phyloP scores from a whole-genome alignment of 2,113 vertebrate genomes.

The Cyprinodon tularosa region DNA sequence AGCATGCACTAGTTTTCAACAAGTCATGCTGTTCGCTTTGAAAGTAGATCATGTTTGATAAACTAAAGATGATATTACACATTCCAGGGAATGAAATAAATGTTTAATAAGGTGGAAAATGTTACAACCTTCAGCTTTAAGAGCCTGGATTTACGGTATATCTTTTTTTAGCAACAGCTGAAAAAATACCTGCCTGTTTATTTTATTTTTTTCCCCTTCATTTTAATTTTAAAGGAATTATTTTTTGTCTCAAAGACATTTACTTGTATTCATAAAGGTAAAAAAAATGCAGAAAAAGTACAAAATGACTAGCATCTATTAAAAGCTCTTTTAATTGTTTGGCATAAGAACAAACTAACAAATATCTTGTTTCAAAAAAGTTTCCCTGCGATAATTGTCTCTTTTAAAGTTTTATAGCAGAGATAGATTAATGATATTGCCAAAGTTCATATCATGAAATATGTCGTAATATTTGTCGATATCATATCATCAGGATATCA shows the following conservation, averaged over 20 bases:
- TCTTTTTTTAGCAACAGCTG: too few relatives aligned
- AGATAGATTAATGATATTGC: too few relatives aligned
- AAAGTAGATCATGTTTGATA: neutral
- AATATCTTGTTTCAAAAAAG: neutral
- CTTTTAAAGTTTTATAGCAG: too few relatives aligned
- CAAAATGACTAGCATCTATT: neutral
- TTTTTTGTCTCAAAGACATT: neutral
- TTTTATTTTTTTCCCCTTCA: too few relatives aligned
- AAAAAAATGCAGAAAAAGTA: neutral
- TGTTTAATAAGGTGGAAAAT: neutral
- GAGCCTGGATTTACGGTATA: neutral
- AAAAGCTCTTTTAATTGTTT: neutral
- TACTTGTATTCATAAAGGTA: neutral
- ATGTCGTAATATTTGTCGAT: too few relatives aligned
- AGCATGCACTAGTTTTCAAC: neutral
- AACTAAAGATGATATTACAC: neutral
- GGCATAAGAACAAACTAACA: neutral
- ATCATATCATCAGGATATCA: too few relatives aligned
- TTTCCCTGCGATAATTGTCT: too few relatives aligned
- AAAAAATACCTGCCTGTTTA: too few relatives aligned
- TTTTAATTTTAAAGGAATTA: too few relatives aligned
- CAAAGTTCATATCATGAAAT: too few relatives aligned
- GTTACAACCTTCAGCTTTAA: neutral
- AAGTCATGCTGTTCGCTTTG: neutral
- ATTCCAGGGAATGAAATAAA: neutral